Base-by-base conservation (phyloP, 2,888 invertebrate species). In the Sphecodes monilicornis region DNA sequence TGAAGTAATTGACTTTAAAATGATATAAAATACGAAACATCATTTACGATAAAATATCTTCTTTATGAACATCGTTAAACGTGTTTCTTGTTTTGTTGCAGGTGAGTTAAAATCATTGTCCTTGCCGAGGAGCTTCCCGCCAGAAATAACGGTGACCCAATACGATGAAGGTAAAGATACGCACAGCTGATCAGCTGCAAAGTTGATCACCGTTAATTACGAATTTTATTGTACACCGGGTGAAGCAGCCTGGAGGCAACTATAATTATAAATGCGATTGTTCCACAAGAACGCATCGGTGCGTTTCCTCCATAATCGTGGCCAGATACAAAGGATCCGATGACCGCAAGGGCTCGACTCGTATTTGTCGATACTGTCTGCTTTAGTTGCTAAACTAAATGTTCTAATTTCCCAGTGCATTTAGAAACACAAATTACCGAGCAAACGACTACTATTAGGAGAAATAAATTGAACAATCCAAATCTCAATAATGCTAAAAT, bases 21-120 rank as follows among this genome's bases (percentile, higher is more conserved):
- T 18, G 5, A 46, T 36, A 43, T 43, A 36, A 36, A 36, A 36
- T 4, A 36, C 5, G 36, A 36, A 36, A 36, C 5, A n/a, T n/a
- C n/a, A n/a, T n/a, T n/a, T n/a, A n/a, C n/a, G n/a, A n/a, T n/a
- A n/a, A n/a, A n/a, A n/a, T n/a, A n/a, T n/a, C n/a, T 36, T 36
- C 36, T 36, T 36, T 36, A 36, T 36, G 36, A 36, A 36, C 6
- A 36, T 36, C 36, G 43, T 43, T 46, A 46, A 46, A 46, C 22
- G 22, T 26, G n/a, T 54, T 66, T 77, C 8, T 39, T 22, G 83
- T 89, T 91, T 91, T 92, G 94, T 96, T 96, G 86, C 95, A 96
- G 96, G 96, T 96, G 96, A 96, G 96, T 96, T 94, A 74, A 95
- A 95, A 90, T 95, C 95, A 81, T 92, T 95, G 92, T 95, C 95